Evolutionary conservation across 2,797 vertebrate genomes (phyloP), one percentile per base, ranked within the genome.

Genomic region (Enteromius trimaculatus): DNA sequence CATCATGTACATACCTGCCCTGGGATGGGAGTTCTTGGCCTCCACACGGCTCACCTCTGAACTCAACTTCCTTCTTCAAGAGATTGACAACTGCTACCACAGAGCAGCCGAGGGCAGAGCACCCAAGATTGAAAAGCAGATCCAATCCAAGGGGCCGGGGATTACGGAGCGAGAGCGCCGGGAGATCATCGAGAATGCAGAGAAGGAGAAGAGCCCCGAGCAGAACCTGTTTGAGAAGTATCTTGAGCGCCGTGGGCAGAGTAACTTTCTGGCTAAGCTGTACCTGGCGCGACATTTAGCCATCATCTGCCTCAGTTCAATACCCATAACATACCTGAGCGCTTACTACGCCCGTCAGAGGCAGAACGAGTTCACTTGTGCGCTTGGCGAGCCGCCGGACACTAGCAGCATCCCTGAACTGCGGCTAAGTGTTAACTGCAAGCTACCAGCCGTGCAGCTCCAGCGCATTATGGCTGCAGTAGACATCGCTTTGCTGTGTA

Each of bases 51-150:
- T 99, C 92, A 99, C 98, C 85, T 99, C 98, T 0, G 98, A 99
- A 92, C 96, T 99, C 92, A 99, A 98, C 93, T 99, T 99, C 93
- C 94, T 99, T 88, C 98, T 99, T 88, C 98, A 99, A 92, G 98
- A 99, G 93, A 99, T 99, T 0, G 98, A 99, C 93, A 99, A 99
- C 93, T 99, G 97, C 92, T 99, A 99, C 92, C 98, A 99, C 90
- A 95, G 98, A 68, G 98, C 98, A 0, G 98, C 98, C 1, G 98
- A 99, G 91, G 97, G 98, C 64, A 94, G 98, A 3, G 98, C 98
- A 3, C 98, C 98, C 47, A 99, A 99, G 94, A 99, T 99, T n/a
- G 98, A 99, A 91, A 99, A 99, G 92, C 98, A 99, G 94, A 99
- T 99, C 90, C 98, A 99, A 83, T 99, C 97, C 87, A 99, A 99